A percentile compares a stretch with the other conserved stretches of the same genome.
Conservation (phyloP, 2,113 vertebrate genomes). For the Craseonycteris thonglongyai region DNA sequence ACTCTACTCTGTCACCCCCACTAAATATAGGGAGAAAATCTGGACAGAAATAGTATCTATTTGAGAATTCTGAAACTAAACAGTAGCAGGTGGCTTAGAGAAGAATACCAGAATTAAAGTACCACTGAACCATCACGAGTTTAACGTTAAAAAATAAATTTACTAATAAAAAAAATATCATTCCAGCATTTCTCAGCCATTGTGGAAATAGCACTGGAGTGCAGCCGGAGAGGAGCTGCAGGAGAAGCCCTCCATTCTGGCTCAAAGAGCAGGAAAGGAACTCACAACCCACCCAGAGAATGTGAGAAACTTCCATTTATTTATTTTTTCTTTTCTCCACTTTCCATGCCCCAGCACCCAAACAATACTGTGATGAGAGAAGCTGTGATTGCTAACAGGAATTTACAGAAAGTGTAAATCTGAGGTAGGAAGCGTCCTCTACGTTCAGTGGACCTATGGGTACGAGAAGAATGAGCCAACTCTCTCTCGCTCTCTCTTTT, state of each 20-base stretch:
- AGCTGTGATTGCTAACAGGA: background rate
- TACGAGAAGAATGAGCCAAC: background rate
- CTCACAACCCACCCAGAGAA: background rate
- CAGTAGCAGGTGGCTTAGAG: background rate
- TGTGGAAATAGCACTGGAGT: background rate
- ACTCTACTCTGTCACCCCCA: background rate
- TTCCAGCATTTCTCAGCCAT: background rate
- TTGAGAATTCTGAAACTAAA: background rate
- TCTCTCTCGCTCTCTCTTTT: background rate
- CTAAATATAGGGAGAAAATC: background rate
- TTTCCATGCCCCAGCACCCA: accelerated
- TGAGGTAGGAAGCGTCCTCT: background rate
- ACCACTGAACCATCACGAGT: background rate
- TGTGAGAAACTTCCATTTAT: background rate
- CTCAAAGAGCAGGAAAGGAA: background rate
- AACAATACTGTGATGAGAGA: background rate
- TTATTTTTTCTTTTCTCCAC: background rate
- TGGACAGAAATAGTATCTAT: background rate
- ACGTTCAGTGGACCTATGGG: background rate
- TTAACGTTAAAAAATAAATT: background rate
- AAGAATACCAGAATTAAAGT: background rate
- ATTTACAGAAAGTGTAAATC: background rate
- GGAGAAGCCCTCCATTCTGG: background rate
- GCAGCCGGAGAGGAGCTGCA: background rate
- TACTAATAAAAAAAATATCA: background rate